phyloP scores from a whole-genome alignment of 2,888 invertebrate genomes.

The Tipula helvola region DNA sequence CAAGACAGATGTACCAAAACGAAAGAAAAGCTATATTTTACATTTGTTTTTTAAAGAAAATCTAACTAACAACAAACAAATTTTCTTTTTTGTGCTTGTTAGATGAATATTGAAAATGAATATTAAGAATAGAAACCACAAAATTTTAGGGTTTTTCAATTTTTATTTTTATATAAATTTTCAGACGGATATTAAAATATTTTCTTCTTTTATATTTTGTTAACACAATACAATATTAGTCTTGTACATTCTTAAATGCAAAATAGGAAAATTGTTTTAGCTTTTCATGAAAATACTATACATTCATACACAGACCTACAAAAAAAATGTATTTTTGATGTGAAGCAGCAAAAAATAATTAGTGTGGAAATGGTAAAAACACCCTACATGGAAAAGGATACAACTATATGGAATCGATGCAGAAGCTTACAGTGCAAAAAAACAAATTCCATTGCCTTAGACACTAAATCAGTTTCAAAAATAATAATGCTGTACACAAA shows the following conservation, averaged over 20 bases:
- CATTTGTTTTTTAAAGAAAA: background rate
- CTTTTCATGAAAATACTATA: background rate
- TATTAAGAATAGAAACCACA: background rate
- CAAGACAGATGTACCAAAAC: background rate
- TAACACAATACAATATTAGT: background rate
- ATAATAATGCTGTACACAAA: background rate
- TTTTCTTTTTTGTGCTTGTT: background rate
- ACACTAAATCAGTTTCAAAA: background rate
- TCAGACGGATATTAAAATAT: conserved; percentile 8
- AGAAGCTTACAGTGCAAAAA: background rate
- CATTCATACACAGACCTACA: background rate
- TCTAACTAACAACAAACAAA: background rate
- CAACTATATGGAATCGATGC: background rate
- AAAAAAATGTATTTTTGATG: background rate
- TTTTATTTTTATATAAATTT: background rate
- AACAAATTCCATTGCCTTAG: background rate
- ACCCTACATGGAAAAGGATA: background rate
- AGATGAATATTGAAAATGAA: background rate
- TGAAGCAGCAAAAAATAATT: background rate
- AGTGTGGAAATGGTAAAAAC: background rate
- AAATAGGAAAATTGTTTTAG: background rate
- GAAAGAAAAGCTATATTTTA: background rate
- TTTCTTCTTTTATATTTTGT: background rate
- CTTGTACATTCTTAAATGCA: background rate
- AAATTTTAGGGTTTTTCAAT: background rate